phyloP scores from a whole-genome alignment of 1,140 invertebrate species.

The Papilio machaon region DNA sequence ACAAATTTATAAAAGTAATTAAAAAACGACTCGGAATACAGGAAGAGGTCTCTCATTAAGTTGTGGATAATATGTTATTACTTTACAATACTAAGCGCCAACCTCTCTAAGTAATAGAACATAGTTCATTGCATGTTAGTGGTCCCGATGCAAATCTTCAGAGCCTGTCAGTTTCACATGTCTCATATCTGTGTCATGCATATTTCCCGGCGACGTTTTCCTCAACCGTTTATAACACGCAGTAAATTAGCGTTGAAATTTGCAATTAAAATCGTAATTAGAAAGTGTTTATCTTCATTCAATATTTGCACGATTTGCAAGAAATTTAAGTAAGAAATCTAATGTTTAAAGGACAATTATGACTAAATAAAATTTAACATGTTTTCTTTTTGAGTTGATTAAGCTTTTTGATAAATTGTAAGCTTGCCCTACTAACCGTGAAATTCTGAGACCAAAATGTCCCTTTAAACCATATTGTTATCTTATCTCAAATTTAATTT shows the following conservation, averaged over 20 bases:
- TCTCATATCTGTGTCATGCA: conserved; percentile 19
- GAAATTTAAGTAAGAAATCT: neutral
- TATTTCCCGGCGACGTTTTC: conserved; percentile 10
- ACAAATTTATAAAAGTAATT: neutral
- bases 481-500: no score
- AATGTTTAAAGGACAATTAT: neutral
- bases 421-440: no score
- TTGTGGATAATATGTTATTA: neutral
- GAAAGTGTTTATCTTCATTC: conserved; percentile 11
- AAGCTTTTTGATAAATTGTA: no score
- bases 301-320: neutral
- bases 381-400: neutral
- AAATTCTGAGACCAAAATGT: no score
- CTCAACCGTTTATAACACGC: conserved; percentile 15
- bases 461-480: no score
- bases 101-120: conserved; percentile 6
- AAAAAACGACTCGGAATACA: neutral
- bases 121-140: conserved; percentile 1
- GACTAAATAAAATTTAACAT: neutral
- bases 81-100: neutral
- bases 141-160: conserved; percentile 4
- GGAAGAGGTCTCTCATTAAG: neutral
- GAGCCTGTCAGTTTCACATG: conserved; percentile 20
- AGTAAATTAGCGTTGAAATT: conserved; percentile 24
- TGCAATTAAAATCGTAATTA: conserved; percentile 11